phyloP scores from a whole-genome alignment of 2,888 invertebrate genomes.

The Uloborus plumipes region DNA sequence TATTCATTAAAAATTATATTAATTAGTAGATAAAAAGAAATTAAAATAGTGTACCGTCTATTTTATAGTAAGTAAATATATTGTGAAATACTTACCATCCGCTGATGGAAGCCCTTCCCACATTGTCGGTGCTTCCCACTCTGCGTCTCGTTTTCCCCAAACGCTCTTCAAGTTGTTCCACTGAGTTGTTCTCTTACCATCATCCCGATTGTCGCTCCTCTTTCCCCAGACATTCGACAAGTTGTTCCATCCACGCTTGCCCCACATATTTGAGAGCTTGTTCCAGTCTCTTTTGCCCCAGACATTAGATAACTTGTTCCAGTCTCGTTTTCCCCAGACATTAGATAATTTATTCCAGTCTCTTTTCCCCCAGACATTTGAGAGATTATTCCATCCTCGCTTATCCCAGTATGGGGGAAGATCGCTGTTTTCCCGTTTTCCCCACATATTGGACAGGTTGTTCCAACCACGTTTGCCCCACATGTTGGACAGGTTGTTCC shows the following conservation, averaged over 20 bases:
- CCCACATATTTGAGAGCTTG: slow-evolving; percentile 68
- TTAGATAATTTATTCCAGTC: slow-evolving; percentile 67
- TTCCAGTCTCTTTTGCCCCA: slow-evolving; percentile 63
- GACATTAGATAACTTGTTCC: slow-evolving; percentile 37
- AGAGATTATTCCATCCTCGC: slow-evolving; percentile 72
- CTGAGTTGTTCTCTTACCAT: slow-evolving; percentile 69
- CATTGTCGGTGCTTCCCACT: slow-evolving; percentile 75
- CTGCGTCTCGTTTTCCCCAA: slow-evolving; percentile 81
- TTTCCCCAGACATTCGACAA: slow-evolving; percentile 34
- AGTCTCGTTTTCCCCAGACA: slow-evolving; percentile 57
- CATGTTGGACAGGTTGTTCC: slow-evolving; percentile 47
- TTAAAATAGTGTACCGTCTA: too few species aligned
- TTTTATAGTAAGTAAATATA: too few species aligned
- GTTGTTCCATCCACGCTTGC: slow-evolving; percentile 75
- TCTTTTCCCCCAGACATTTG: slow-evolving; percentile 69
- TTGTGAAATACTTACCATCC: slow-evolving; percentile 28
- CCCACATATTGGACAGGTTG: slow-evolving; percentile 70
- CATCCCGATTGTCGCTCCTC: slow-evolving; percentile 74
- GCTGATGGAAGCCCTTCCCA: slow-evolving; percentile 46
- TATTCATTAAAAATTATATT: too few species aligned
- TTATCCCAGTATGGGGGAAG: slow-evolving; percentile 73
- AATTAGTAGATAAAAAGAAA: too few species aligned
- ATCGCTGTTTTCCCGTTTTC: slow-evolving; percentile 74
- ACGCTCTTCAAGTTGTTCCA: slow-evolving; percentile 81
- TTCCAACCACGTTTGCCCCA: slow-evolving; percentile 66